phyloP scores from a whole-genome alignment of 2,113 vertebrate species.

The Orthonyx spaldingii region DNA sequence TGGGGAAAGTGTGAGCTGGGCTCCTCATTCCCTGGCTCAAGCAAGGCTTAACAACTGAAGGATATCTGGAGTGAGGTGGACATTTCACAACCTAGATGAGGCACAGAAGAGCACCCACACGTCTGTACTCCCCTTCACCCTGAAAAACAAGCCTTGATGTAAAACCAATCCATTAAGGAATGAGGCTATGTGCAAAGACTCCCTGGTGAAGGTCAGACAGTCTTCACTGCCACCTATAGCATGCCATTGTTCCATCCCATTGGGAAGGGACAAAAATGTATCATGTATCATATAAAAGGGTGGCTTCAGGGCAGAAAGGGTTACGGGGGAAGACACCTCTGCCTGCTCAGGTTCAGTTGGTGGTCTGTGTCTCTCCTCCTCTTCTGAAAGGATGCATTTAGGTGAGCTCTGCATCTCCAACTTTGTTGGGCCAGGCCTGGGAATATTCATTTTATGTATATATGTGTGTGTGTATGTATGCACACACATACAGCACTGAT shows the following conservation, averaged over 20 bases:
- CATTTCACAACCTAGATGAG: neutral
- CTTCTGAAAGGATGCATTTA: neutral
- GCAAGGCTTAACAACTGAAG: neutral
- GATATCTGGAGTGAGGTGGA: neutral
- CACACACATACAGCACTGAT: neutral
- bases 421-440: neutral
- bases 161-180: neutral
- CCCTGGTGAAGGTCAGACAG: neutral
- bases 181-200: neutral
- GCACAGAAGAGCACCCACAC: neutral
- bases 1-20: neutral
- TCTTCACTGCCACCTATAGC: accelerated
- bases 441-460: neutral
- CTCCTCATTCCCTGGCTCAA: neutral
- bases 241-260: neutral
- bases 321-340: neutral
- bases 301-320: neutral
- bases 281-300: neutral
- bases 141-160: neutral
- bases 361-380: neutral
- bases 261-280: neutral
- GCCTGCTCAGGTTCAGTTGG: neutral
- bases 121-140: neutral
- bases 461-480: neutral
- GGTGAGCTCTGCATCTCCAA: neutral